phyloP scores from a whole-genome alignment of 2,113 vertebrate genomes.

The Turdus rufiventris region DNA sequence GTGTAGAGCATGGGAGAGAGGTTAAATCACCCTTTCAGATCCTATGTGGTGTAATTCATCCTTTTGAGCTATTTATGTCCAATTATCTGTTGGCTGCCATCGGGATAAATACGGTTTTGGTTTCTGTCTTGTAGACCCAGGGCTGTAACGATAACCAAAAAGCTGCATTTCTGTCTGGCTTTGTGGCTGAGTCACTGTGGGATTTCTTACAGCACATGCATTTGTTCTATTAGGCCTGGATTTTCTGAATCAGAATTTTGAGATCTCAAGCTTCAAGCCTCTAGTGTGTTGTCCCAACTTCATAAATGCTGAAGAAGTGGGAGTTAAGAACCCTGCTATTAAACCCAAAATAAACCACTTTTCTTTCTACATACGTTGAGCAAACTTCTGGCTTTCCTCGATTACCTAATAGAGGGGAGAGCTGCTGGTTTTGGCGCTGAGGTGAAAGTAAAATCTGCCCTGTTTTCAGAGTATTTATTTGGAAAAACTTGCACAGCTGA shows the following conservation, averaged over 20 bases:
- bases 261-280: not conserved
- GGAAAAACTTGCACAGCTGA: not conserved
- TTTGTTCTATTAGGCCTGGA: not conserved
- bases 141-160: not conserved
- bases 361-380: not conserved
- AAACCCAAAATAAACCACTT: slow-evolving; percentile 28
- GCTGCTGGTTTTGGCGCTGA: slow-evolving; percentile 27
- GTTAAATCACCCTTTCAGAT: slow-evolving; percentile 53
- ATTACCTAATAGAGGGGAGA: not conserved
- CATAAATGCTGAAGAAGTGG: not conserved
- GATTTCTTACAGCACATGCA: not conserved
- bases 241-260: slow-evolving; percentile 2
- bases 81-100: slow-evolving; percentile 35
- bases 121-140: not conserved
- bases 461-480: not conserved
- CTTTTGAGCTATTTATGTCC: slow-evolving; percentile 39
- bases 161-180: slow-evolving; percentile 3
- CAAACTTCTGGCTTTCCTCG: slow-evolving; percentile 39
- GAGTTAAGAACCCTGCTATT: not conserved
- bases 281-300: not conserved
- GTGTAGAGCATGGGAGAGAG: slow-evolving; percentile 43
- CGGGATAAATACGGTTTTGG: not conserved
- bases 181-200: slow-evolving; percentile 16
- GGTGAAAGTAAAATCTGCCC: not conserved
- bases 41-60: slow-evolving; percentile 4